A percentile compares a stretch with the other conserved stretches of the same genome.
Evolutionary conservation across 2,888 invertebrate species (phyloP).

Genomic region (Hipparchia semele): DNA sequence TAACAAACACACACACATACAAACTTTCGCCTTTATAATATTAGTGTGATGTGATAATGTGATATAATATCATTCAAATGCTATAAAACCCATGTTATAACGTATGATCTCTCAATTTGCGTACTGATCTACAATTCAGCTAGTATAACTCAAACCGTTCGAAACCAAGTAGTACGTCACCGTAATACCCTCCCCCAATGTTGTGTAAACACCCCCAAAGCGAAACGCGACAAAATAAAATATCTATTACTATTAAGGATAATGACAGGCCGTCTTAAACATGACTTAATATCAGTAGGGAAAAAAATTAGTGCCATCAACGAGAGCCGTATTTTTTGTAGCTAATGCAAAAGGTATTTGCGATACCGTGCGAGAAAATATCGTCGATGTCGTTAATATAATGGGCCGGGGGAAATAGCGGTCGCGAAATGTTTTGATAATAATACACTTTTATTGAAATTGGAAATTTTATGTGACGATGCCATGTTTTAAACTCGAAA

Average conservation of each 20-base stretch:
- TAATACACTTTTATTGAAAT: slow-evolving; percentile 41
- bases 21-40: no score
- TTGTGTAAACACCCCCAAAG: slow-evolving; percentile 75
- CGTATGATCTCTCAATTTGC: background rate
- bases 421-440: slow-evolving; percentile 56
- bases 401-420: slow-evolving; percentile 45
- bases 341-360: slow-evolving; percentile 49
- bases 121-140: background rate
- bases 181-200: slow-evolving; percentile 57
- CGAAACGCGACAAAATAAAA: slow-evolving; percentile 80
- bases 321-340: slow-evolving; percentile 51
- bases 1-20: no score
- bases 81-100: background rate
- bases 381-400: slow-evolving; percentile 39
- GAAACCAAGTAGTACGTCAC: slow-evolving; percentile 22
- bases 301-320: slow-evolving; percentile 80
- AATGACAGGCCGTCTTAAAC: slow-evolving; percentile 82
- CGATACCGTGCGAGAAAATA: slow-evolving; percentile 45
- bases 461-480: slow-evolving; percentile 7
- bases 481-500: background rate
- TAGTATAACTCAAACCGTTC: background rate
- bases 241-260: slow-evolving; percentile 84
- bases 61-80: no score
- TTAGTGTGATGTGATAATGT: no score
- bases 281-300: slow-evolving; percentile 83